phyloP scores from a whole-genome alignment of 2,113 vertebrate genomes.

The Typhlomys cinereus region DNA sequence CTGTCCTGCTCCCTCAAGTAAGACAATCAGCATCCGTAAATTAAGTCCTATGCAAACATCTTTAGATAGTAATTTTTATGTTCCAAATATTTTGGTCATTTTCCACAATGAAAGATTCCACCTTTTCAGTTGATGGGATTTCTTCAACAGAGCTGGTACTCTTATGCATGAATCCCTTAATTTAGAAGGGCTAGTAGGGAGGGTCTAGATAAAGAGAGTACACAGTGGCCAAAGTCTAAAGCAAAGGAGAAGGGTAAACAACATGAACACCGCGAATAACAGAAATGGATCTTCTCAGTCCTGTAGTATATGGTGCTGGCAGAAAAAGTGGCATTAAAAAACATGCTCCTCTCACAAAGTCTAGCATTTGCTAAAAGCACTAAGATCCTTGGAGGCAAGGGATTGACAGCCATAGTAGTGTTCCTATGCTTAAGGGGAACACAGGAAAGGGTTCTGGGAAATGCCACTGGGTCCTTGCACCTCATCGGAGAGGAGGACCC shows the following conservation, averaged over 20 bases:
- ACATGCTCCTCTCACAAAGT: no score
- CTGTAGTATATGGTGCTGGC: not conserved
- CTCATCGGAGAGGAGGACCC: no score
- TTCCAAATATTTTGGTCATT: not conserved
- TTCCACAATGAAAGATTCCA: not conserved
- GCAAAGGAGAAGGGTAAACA: not conserved
- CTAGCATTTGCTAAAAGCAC: no score
- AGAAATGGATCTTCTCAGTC: not conserved
- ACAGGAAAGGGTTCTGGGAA: no score
- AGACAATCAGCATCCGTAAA: not conserved
- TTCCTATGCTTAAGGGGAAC: no score
- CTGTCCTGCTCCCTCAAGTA: not conserved
- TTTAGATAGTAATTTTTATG: constrained; percentile 22
- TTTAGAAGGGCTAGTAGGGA: not conserved
- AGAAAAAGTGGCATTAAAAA: not conserved
- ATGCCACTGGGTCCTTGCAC: no score
- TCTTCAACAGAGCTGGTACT: not conserved
- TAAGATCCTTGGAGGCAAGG: no score
- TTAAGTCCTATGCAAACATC: not conserved
- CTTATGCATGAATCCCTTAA: not conserved
- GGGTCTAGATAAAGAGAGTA: not conserved
- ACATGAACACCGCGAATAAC: not conserved
- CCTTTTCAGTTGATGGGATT: not conserved
- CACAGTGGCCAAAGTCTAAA: not conserved
- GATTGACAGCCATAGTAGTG: no score